These are phyloP conservation scores for Neoaliturus tenellus DNA, from an alignment of 2,888 invertebrate genomes.

Conservation along the genomic window DNA sequence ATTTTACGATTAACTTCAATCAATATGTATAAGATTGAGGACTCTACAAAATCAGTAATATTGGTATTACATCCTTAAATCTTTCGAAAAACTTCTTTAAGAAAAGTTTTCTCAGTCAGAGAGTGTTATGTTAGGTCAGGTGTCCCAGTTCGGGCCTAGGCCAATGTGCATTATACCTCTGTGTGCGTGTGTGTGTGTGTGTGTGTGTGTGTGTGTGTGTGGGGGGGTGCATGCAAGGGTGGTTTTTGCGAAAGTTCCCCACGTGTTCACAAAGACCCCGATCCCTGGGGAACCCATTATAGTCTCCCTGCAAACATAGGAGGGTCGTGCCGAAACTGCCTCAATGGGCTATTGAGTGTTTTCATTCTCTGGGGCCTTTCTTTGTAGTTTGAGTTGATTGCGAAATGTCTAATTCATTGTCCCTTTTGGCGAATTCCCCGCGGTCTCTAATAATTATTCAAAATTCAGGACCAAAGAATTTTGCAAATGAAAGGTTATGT, in stretches of 20 bases:
- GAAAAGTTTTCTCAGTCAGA: too few relatives aligned
- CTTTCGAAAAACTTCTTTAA: too few relatives aligned
- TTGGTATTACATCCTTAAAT: too few relatives aligned
- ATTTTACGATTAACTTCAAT: too few relatives aligned
- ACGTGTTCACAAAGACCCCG: not conserved
- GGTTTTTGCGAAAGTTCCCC: conserved; percentile 3
- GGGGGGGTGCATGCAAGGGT: not conserved
- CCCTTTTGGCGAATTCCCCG: not conserved
- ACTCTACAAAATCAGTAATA: too few relatives aligned
- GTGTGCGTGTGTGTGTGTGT: not conserved
- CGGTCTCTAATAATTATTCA: too few relatives aligned
- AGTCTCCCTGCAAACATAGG: not conserved
- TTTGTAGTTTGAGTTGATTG: not conserved
- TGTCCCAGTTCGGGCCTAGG: not conserved
- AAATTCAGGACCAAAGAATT: too few relatives aligned
- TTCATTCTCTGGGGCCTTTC: not conserved
- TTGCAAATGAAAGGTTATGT: too few relatives aligned
- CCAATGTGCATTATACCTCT: not conserved
- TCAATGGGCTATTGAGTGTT: conserved; percentile 11
- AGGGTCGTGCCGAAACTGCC: not conserved
- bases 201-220: not conserved
- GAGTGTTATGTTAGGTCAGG: not conserved
- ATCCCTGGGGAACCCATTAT: not conserved
- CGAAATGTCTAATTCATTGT: not conserved
- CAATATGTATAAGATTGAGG: too few relatives aligned